These are phyloP conservation scores for Tipula helvola DNA, from an alignment of 2,888 invertebrate genomes.

Conservation along the genomic window DNA sequence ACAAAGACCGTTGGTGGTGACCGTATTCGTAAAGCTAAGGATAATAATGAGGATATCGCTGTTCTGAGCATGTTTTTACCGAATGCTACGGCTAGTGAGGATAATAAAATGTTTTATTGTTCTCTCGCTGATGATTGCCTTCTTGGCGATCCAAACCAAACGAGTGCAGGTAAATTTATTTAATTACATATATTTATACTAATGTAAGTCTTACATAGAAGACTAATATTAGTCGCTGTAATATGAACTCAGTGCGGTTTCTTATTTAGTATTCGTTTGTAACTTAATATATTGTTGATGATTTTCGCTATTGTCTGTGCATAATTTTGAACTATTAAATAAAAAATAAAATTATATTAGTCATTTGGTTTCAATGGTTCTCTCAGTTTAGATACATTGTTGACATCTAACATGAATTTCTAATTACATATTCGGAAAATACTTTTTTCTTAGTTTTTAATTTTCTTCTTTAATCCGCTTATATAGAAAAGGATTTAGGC, in stretches of 20 bases:
- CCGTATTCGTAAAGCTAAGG: constrained; percentile 62
- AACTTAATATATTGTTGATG: not conserved
- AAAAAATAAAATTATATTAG: not conserved
- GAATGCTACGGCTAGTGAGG: constrained; percentile 44
- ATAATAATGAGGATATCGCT: constrained; percentile 78
- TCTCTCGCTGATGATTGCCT: constrained; percentile 60
- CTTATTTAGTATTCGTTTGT: not conserved
- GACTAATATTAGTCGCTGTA: not conserved
- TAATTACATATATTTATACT: not conserved
- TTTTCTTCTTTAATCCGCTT: no score
- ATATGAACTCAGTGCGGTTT: not conserved
- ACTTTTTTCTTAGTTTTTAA: no score
- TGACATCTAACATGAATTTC: not conserved
- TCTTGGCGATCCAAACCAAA: constrained; percentile 62
- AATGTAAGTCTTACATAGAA: no score
- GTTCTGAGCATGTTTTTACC: constrained; percentile 76
- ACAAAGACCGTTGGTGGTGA: constrained; percentile 76
- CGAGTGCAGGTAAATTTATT: constrained; percentile 55
- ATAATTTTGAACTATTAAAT: not conserved
- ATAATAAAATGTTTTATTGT: constrained; percentile 68
- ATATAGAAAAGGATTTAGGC: no score
- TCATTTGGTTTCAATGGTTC: not conserved
- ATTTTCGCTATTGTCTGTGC: not conserved
- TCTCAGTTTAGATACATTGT: not conserved
- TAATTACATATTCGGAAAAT: no score